phyloP scores from a whole-genome alignment of 2,888 invertebrate genomes.

The Caenorhabditis macrosperma region DNA sequence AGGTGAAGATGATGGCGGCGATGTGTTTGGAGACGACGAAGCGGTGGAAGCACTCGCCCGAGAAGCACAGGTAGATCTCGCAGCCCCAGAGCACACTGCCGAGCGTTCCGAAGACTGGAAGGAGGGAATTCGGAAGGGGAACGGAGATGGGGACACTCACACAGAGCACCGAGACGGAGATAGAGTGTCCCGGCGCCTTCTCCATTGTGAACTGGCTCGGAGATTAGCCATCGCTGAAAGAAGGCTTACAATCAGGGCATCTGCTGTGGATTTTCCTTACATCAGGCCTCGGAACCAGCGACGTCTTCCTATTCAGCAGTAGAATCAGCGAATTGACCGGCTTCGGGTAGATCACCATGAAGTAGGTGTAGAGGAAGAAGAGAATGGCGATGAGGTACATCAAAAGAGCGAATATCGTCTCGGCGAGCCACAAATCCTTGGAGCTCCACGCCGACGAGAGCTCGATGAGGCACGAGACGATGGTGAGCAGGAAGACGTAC shows the following conservation, averaged over 20 bases:
- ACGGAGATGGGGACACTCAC: constrained; percentile 48
- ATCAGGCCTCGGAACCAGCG: constrained; percentile 24
- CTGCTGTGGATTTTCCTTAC: constrained; percentile 10
- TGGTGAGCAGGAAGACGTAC: constrained; percentile 40
- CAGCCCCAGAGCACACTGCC: constrained; percentile 75
- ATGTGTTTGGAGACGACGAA: constrained; percentile 71
- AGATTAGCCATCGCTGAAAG: constrained; percentile 55
- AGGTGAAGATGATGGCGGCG: constrained; percentile 75
- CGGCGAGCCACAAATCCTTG: constrained; percentile 30
- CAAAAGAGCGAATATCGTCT: constrained; percentile 55
- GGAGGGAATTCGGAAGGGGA: not conserved
- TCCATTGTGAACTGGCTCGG: constrained; percentile 63
- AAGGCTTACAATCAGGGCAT: not conserved
- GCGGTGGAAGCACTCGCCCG: constrained; percentile 26
- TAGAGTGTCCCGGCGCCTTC: constrained; percentile 74
- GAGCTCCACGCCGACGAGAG: constrained; percentile 52
- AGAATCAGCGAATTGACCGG: constrained; percentile 45
- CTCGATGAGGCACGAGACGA: constrained; percentile 37
- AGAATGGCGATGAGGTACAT: constrained; percentile 74
- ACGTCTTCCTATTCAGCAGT: constrained; percentile 18
- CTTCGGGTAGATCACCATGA: constrained; percentile 73
- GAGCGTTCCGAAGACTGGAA: constrained; percentile 74
- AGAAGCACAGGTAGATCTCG: constrained; percentile 73
- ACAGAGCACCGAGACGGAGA: constrained; percentile 72
- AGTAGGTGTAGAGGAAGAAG: constrained; percentile 73